These are phyloP conservation scores for Xanthostigma xanthostigma DNA, from an alignment of 2,888 invertebrate genomes.

Conservation along the genomic window DNA sequence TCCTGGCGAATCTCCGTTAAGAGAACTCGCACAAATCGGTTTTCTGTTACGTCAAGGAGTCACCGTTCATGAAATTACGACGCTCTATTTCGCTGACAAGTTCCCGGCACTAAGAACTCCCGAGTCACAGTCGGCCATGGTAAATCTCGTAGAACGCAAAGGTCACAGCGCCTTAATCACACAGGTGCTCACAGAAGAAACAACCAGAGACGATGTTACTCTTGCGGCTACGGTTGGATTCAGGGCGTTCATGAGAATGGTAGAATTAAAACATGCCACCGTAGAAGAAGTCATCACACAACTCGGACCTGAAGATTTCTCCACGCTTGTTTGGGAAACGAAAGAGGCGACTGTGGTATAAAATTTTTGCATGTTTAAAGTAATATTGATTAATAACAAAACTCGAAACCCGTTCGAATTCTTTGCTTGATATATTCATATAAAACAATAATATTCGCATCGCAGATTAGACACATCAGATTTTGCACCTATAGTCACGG, in stretches of 20 bases:
- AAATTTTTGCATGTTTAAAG: too few relatives aligned
- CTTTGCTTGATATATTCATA: too few relatives aligned
- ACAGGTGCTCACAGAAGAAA: conserved; percentile 68
- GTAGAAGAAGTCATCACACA: conserved; percentile 74
- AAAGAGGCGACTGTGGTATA: conserved; percentile 30
- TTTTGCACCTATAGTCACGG: too few relatives aligned
- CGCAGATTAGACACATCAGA: too few relatives aligned
- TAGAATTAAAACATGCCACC: conserved; percentile 61
- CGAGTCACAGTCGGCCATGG: conserved; percentile 71
- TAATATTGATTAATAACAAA: too few relatives aligned
- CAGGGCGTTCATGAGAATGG: conserved; percentile 73
- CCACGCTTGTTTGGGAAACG: conserved; percentile 65
- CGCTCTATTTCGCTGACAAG: conserved; percentile 60
- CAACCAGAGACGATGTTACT: conserved; percentile 58
- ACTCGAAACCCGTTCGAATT: too few relatives aligned
- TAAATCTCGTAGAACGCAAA: conserved; percentile 69
- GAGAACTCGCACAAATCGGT: conserved; percentile 71
- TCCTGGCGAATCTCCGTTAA: conserved; percentile 59
- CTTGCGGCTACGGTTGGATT: conserved; percentile 71
- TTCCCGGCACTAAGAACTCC: conserved; percentile 68
- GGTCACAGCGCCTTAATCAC: conserved; percentile 69
- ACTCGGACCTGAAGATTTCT: conserved; percentile 72
- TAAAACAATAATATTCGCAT: too few relatives aligned
- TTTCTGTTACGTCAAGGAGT: conserved; percentile 62
- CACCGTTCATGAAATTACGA: conserved; percentile 58